These are phyloP conservation scores for Apamea epomidion DNA, from an alignment of 2,888 invertebrate species.

Conservation along the genomic window DNA sequence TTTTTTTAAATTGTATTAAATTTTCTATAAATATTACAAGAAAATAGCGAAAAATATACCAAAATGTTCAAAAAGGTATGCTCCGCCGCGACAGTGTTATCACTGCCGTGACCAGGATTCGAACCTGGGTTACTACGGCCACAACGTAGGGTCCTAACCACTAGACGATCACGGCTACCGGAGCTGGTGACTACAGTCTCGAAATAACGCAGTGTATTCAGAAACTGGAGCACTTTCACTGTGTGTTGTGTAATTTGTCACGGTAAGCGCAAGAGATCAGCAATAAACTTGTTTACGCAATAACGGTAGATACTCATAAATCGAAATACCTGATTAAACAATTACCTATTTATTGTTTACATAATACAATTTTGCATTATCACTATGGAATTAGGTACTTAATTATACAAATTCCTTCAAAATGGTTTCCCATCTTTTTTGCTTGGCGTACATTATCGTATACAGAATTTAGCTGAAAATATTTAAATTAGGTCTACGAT, in stretches of 20 bases:
- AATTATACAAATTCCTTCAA: background rate
- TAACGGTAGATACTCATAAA: constrained; percentile 13
- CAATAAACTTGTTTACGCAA: constrained; percentile 26
- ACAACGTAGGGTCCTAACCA: constrained; percentile 94
- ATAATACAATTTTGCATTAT: background rate
- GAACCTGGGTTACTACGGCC: constrained; percentile 93
- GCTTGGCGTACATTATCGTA: background rate
- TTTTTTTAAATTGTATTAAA: background rate
- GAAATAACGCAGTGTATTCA: constrained; percentile 31
- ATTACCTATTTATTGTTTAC: background rate
- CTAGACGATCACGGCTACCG: constrained; percentile 91
- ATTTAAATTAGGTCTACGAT: background rate
- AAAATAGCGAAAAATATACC: background rate
- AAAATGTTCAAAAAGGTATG: constrained; percentile 32
- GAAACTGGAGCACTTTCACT: constrained; percentile 55
- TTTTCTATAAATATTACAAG: background rate
- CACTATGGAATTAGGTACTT: background rate
- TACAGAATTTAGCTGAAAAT: background rate
- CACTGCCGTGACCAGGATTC: constrained; percentile 93
- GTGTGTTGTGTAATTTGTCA: constrained; percentile 28
- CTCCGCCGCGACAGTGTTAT: constrained; percentile 58
- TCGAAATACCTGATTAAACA: background rate
- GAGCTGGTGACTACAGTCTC: background rate
- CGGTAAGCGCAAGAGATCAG: constrained; percentile 34
- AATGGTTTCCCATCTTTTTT: background rate